Evolutionary conservation across 2,888 invertebrate genomes (phyloP), one percentile per base, ranked within the genome.

Genomic region (Trichogramma dendrolimi): DNA sequence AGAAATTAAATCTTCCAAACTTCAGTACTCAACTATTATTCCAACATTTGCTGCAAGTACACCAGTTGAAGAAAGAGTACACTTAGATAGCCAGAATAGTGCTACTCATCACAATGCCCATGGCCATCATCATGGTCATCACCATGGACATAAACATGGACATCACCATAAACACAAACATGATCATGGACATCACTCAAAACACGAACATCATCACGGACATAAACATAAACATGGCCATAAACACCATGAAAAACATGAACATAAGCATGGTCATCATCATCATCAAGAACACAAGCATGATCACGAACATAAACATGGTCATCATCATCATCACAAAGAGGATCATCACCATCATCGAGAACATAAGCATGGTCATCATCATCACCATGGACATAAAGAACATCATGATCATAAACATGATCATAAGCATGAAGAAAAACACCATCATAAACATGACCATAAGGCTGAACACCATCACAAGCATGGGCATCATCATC

Each of bases 401-500:
- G 60, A 65, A 27, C 27, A 40, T 1, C 62, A 65, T n/a, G 59
- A 62, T 2, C 62, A 65, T 39, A 56, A 65, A 6, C 62, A 65
- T n/a, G 55, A 62, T 10, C 60, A 65, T 10, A 48, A 62, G 7
- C 62, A 65, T 6, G 27, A 58, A 2, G 7, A 62, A 4, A 56
- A 62, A 6, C 65, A 65, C 10, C 55, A 63, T 4, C 63, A 63
- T 14, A 60, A 63, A 41, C 63, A 63, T 6, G 58, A 55, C 4
- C 63, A 63, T 47, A 57, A 60, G 7, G 58, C 38, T 6, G 43
- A 51, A 1, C 63, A 63, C 52, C 57, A 65, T 38, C 62, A 65
- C 6, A 62, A 65, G n/a, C 65, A 65, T n/a, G 62, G 60, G 4
- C 65, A 65, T 39, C 59, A 65, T 6, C 65, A 65, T 52, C 60